Percentiles rank a stretch among this genome's conserved stretches.
Evolutionary conservation across 2,797 vertebrate species (phyloP).

Genomic region (Bovichtus diacanthus): DNA sequence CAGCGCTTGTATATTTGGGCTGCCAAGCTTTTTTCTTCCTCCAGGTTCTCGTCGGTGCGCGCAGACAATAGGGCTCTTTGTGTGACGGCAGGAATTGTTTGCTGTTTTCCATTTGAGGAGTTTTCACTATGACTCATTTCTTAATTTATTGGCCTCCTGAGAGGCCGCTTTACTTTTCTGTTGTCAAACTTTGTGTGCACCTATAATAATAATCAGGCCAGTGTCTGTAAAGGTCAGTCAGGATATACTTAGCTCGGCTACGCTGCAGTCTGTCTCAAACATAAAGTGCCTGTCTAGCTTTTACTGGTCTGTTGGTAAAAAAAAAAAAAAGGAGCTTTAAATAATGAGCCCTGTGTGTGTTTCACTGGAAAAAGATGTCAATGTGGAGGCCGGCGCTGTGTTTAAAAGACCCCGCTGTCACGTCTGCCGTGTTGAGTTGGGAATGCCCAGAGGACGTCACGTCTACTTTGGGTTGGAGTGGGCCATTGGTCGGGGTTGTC

Average conservation of each 20-base stretch:
- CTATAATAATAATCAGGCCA: slow-evolving; percentile 14
- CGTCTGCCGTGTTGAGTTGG: slow-evolving; percentile 42
- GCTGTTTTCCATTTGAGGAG: slow-evolving; percentile 68
- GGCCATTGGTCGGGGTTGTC: slow-evolving; percentile 50
- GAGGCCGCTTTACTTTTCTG: slow-evolving; percentile 44
- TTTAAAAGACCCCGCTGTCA: slow-evolving; percentile 67
- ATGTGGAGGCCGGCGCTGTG: slow-evolving; percentile 55
- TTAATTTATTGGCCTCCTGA: slow-evolving; percentile 50
- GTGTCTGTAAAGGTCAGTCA: slow-evolving; percentile 49
- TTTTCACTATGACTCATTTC: slow-evolving; percentile 62
- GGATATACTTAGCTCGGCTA: slow-evolving; percentile 32
- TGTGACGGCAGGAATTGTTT: slow-evolving; percentile 66
- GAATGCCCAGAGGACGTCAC: slow-evolving; percentile 64
- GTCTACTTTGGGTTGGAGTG: slow-evolving; percentile 46
- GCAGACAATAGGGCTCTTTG: slow-evolving; percentile 80
- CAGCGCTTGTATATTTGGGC: slow-evolving; percentile 60
- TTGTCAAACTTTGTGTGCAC: slow-evolving; percentile 30
- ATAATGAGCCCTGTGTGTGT: slow-evolving; percentile 65
- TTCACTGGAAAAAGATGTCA: slow-evolving; percentile 65
- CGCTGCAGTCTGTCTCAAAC: slow-evolving; percentile 51
- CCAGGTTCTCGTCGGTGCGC: slow-evolving; percentile 64
- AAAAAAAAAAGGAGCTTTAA: slow-evolving; percentile 48
- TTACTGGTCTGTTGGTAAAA: slow-evolving; percentile 55
- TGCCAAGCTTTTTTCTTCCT: slow-evolving; percentile 71
- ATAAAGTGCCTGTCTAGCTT: slow-evolving; percentile 56